Evolutionary conservation across 2,113 vertebrate species (phyloP), one percentile per base, ranked within the genome.

Genomic region (Thalassoma bifasciatum): DNA sequence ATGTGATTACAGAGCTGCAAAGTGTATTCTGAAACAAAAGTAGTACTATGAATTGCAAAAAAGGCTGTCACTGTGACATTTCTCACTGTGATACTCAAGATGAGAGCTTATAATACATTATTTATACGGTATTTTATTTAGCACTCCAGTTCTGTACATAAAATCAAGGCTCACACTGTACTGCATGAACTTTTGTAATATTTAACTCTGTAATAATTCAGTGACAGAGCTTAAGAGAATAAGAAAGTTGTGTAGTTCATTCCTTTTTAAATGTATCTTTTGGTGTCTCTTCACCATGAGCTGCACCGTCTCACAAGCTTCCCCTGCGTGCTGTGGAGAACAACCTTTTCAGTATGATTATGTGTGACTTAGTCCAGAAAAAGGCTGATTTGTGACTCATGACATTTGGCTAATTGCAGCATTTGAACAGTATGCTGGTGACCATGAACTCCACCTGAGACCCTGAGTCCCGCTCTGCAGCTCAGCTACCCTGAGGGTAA

Each of bases 331-430:
- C 71, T 78, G 62, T 19, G 26, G 49, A 69, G 69, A 86, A 79
- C 82, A 88, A 79, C 82, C 82, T 89, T 88, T 85, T 86, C 77
- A 87, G 17, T 54, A 58, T 72, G 76, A 86, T 77, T 85, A 72
- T 77, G 42, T 77, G 77, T 81, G 78, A 76, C 59, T 62, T 60
- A 72, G 30, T 72, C 40, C 40, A 66, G n/a, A 36, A 82, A n/a
- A 73, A 70, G 59, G 79, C 75, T 64, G 42, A 80, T 66, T 68
- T 82, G 63, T 84, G 84, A 85, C 85, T 83, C 69, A 30, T 89
- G 86, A 75, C 85, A 90, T 91, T 90, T 89, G 79, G 68, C 77
- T 91, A 90, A 89, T 90, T 91, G 82, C 79, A 82, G 37, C 73
- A 66, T 80, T 78, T 5, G 58, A 68, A 71, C 65, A 30, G 61